Base-by-base conservation (phyloP, 1,140 invertebrate species). In the Bombyx mori region DNA sequence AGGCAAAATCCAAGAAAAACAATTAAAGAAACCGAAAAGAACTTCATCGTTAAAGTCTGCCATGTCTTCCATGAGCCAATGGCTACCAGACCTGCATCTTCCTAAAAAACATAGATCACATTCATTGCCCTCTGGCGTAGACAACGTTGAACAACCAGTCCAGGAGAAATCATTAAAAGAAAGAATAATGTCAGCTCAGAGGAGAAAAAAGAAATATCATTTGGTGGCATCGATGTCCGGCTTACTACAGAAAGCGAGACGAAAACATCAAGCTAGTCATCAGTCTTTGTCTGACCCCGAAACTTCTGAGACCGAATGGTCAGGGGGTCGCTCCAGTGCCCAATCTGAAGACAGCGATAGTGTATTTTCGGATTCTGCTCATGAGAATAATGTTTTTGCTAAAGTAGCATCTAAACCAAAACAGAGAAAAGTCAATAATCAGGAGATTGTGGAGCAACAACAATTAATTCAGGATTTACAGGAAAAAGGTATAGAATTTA, bases 41-140 rank as follows among this genome's bases (percentile, higher is more conserved):
- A 91, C 91, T n/a, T 93, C 92, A 3, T 93, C 92, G 1, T 73
- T 95, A 48, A 94, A 94, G 82, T 92, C 93, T 48, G 94, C 94
- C 0, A 94, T 96, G 92, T 94, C 90, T 71, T 93, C 93, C 1
- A 91, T 95, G 68, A 94, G 91, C 70, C 92, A 92, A 70, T 94
- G 95, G 91, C 80, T 97, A 43, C 94, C 94, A 0, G 94, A 95
- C 75, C 88, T 96, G 61, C 93, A 95, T 82, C 82, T 96, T 49
- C 90, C 91, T 7, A 95, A 93, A 79, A 89, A 94, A 61, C 91
- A 93, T 79, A 89, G 95, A 67, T 96, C 94, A 42, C 92, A 95
- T 71, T 96, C 94, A 0, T 88, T 96, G 60, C 94, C 95, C 1
- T 89, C 92, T 12, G 91, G 91, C 52, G 91, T 92, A n/a, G 89